A percentile compares a stretch with the other conserved stretches of the same genome.
Evolutionary conservation across 30 jellyfish, hydroid and myxozoan species (phyloP).

Genomic region (Clytia hemisphaerica): DNA sequence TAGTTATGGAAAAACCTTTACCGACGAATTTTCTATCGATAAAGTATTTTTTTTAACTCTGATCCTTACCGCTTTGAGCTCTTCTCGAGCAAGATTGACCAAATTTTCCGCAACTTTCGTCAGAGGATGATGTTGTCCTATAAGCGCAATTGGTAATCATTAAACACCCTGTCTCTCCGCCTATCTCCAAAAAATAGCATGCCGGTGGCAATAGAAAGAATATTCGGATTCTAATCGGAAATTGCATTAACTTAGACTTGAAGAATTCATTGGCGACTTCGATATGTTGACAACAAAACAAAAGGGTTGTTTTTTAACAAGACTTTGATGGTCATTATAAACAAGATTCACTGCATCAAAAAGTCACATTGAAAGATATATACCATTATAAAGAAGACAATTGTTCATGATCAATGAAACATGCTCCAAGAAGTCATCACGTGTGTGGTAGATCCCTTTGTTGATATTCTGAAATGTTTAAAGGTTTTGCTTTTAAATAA

Average conservation of each 20-base stretch:
- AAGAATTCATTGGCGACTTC: too few relatives aligned
- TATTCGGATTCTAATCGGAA: not conserved
- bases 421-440: constrained; percentile 69
- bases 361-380: not conserved
- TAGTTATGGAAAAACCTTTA: too few relatives aligned
- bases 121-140: constrained; percentile 82
- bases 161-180: too few relatives aligned
- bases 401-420: constrained; percentile 65
- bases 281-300: too few relatives aligned
- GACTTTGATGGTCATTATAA: not conserved
- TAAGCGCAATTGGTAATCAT: too few relatives aligned
- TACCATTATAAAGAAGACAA: constrained; percentile 92
- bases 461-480: constrained; percentile 32
- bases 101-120: constrained; percentile 85
- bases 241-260: too few relatives aligned
- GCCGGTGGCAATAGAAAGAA: not conserved
- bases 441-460: constrained; percentile 46
- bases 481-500: too few relatives aligned
- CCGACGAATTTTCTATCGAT: too few relatives aligned
- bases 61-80: constrained; percentile 35
- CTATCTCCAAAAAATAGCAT: not conserved
- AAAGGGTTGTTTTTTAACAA: too few relatives aligned
- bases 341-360: not conserved
- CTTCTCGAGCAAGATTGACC: constrained; percentile 52
- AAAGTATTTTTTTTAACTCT: too few relatives aligned